phyloP scores from a whole-genome alignment of 2,797 vertebrate species.

The Notoglanidium macrostoma region DNA sequence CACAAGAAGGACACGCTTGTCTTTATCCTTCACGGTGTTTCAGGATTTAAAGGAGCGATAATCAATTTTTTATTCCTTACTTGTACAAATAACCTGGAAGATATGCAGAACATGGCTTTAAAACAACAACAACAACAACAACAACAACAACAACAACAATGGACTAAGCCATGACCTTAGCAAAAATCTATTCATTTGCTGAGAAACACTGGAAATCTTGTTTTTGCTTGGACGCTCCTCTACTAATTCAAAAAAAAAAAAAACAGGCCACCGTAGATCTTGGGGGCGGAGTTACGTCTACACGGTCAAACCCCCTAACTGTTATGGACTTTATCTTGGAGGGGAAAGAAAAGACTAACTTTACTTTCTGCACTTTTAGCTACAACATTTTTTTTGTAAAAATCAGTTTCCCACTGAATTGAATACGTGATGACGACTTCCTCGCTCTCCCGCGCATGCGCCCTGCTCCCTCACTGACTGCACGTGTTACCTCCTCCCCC shows the following conservation, averaged over 20 bases:
- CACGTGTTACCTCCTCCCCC: constrained; percentile 27
- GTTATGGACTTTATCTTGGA: neutral
- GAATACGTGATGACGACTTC: neutral
- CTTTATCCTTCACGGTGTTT: neutral
- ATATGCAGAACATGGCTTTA: too few relatives aligned
- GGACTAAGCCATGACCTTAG: too few relatives aligned
- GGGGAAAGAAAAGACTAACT: neutral
- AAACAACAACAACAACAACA: too few relatives aligned
- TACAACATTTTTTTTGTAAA: neutral
- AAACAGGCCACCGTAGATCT: neutral
- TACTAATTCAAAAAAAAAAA: too few relatives aligned
- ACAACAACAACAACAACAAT: too few relatives aligned
- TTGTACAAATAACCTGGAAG: too few relatives aligned
- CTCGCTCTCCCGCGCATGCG: neutral
- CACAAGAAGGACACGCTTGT: neutral
- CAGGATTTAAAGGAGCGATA: too few relatives aligned
- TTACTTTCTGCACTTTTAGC: neutral
- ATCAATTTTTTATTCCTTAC: too few relatives aligned
- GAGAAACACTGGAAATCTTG: neutral
- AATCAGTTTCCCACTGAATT: neutral
- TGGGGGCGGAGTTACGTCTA: neutral
- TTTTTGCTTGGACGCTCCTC: too few relatives aligned
- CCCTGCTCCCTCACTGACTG: neutral
- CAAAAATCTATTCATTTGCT: too few relatives aligned
- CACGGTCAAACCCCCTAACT: neutral